Evolutionary conservation across 1,140 invertebrate genomes (phyloP).

Genomic region (Drosophila parabipectinata): DNA sequence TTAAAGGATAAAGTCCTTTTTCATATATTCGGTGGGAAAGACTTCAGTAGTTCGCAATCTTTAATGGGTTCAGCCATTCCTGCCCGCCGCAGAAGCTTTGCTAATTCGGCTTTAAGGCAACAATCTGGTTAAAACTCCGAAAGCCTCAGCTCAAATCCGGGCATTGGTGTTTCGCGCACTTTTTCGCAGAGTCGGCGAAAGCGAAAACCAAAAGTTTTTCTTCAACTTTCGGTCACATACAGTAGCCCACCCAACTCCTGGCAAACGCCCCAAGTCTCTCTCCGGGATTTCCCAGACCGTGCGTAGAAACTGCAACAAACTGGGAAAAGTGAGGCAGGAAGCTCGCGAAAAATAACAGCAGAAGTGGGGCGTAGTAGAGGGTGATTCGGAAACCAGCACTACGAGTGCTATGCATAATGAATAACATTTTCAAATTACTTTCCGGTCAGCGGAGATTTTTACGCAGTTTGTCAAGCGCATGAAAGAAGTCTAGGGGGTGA

Average conservation of each 20-base stretch:
- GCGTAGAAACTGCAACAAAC: conserved; percentile 66
- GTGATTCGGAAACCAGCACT: not conserved
- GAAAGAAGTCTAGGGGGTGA: conserved; percentile 25
- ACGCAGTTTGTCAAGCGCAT: conserved; percentile 68
- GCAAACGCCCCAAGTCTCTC: conserved; percentile 12
- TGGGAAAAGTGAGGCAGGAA: conserved; percentile 63
- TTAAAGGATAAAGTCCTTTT: not conserved
- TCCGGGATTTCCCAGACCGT: conserved; percentile 42
- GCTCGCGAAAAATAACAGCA: conserved; percentile 62
- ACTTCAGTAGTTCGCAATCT: no score
- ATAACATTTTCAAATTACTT: conserved; percentile 82
- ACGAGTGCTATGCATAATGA: conserved; percentile 70
- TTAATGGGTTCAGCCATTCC: conserved; percentile 36
- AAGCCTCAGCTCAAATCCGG: conserved; percentile 61
- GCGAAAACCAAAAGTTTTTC: conserved; percentile 58
- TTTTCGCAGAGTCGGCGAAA: conserved; percentile 23
- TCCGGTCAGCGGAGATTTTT: conserved; percentile 80
- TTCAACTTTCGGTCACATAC: conserved; percentile 56
- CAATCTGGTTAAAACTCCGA: conserved; percentile 69
- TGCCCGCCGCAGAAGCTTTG: conserved; percentile 25
- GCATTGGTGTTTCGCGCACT: conserved; percentile 44
- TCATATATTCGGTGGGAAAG: not conserved
- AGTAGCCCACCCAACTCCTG: not conserved
- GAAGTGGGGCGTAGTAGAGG: conserved; percentile 2
- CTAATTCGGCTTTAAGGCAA: conserved; percentile 75